Evolutionary conservation across 2,888 invertebrate species (phyloP), one percentile per base, ranked within the genome.

Genomic region (Catocala sponsa): DNA sequence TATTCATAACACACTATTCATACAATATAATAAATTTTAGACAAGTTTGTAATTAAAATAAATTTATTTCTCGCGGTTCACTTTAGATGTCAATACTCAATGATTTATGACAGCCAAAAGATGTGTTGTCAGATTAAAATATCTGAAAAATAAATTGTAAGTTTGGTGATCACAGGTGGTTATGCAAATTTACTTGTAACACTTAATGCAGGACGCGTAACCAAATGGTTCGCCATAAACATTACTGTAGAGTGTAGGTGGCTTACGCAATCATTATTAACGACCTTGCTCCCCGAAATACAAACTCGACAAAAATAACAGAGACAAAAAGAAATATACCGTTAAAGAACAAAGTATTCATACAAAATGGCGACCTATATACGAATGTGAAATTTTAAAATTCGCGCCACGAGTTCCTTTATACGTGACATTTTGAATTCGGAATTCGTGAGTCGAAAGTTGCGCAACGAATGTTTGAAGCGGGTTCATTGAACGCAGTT

Each of bases 401-500:
- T 92, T 92, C 91, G 89, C 92, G 86, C 76, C 78, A 70, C 72
- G 74, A 57, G 0, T 66, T 60, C 61, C 62, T 47, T 60, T 60
- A 70, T 72, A 81, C 84, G 84, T 84, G 84, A 80, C 81, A 78
- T 76, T 75, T 74, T 62, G 72, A 72, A 75, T 70, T 80, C 64
- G 65, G 70, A 73, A 74, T 79, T 73, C 72, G 78, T 79, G 76
- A 70, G 74, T 70, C 54, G 73, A 77, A 77, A 78, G 78, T 89
- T 89, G 88, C 85, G 86, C 87, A 89, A 88, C 81, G 81, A 74
- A 80, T 79, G 78, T 70, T 54, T 60, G 41, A 58, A 62, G 59
- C 65, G 81, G 83, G 92, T 88, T 93, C 92, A 91, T 87, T 74
- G 91, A 83, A 84, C 92, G 85, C 86, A 86, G 87, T 94, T 92